These are phyloP conservation scores for Polylopha cassiicola DNA, from an alignment of 2,888 invertebrate genomes.

Conservation along the genomic window DNA sequence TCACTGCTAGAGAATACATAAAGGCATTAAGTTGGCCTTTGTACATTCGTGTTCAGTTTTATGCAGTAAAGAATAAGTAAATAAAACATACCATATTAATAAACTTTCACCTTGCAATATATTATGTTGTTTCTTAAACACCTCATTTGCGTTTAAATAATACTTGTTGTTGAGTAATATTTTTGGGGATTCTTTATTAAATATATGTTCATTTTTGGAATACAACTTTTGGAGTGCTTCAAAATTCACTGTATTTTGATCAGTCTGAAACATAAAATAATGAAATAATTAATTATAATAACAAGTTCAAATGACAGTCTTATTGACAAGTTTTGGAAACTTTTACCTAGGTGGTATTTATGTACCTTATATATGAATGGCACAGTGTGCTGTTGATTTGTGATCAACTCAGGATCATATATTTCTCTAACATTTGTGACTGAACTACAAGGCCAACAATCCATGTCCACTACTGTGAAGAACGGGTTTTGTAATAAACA, in stretches of 20 bases:
- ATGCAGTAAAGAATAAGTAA: not conserved
- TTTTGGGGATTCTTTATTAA: conserved; percentile 80
- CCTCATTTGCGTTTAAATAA: conserved; percentile 55
- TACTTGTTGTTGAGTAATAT: conserved; percentile 63
- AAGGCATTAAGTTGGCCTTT: too few relatives aligned
- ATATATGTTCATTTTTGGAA: conserved; percentile 73
- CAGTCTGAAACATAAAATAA: conserved; percentile 66
- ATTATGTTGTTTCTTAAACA: conserved; percentile 43
- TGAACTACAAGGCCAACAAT: conserved; percentile 89
- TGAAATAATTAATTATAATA: conserved; percentile 18
- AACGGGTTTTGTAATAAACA: conserved; percentile 90
- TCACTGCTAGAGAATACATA: too few relatives aligned
- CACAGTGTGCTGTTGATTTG: conserved; percentile 47
- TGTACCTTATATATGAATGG: conserved; percentile 78
- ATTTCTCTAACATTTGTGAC: conserved; percentile 83
- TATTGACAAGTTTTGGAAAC: not conserved
- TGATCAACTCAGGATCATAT: conserved; percentile 65
- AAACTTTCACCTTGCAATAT: conserved; percentile 36
- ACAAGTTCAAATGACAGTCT: not conserved
- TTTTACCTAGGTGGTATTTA: conserved; percentile 1
- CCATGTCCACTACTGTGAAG: conserved; percentile 88
- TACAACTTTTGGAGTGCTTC: conserved; percentile 77
- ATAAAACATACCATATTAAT: conserved; percentile 54
- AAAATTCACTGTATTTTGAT: conserved; percentile 74
- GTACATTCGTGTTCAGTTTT: too few relatives aligned